Base-by-base conservation (phyloP, 2,797 vertebrate species). In the Vultur gryphus region DNA sequence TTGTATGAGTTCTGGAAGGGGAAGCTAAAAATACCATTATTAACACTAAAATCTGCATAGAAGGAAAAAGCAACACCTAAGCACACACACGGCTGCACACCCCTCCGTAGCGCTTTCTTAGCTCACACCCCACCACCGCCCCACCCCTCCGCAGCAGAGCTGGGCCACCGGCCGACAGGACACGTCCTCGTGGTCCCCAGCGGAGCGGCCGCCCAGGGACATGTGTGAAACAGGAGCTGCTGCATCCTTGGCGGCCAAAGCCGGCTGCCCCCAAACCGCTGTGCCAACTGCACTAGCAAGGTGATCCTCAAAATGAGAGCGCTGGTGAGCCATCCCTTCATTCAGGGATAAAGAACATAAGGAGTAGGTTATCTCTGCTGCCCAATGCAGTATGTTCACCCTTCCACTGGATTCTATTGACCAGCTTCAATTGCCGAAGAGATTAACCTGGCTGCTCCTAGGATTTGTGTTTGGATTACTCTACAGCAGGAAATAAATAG, bases 71-170 rank as follows among this genome's bases (percentile, higher is more conserved):
- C 57, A 26, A 7, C 35, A 35, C 35, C 59, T 31, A 25, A 66
- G 65, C 26, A 51, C 55, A 18, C 21, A 2, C 23, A 0, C 0
- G 24, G 37, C 71, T 71, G 41, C 43, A 14, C 11, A 10, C 39
- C 8, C 5, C 35, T 4, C 35, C 0, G 0, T 17, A 28, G 35
- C 19, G 9, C 49, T 1, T 7, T 5, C 79, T 35, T 8, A 13
- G 35, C 70, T 54, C 59, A 4, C 1, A 0, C 7, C 46, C 37
- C 49, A 4, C 4, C 2, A 0, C 54, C 2, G 3, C 3, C 15
- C 39, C 44, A 26, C 2, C 16, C 9, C 79, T 12, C 21, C 2
- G 4, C 51, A 49, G 79, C 86, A 41, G 61, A 58, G 66, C 66
- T 18, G 21, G 51, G 52, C 64, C 73, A 28, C 54, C 65, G 33